Percentiles rank a stretch among this genome's conserved stretches.
Conservation (phyloP, 2,888 invertebrate genomes). For the Acronicta aceris region DNA sequence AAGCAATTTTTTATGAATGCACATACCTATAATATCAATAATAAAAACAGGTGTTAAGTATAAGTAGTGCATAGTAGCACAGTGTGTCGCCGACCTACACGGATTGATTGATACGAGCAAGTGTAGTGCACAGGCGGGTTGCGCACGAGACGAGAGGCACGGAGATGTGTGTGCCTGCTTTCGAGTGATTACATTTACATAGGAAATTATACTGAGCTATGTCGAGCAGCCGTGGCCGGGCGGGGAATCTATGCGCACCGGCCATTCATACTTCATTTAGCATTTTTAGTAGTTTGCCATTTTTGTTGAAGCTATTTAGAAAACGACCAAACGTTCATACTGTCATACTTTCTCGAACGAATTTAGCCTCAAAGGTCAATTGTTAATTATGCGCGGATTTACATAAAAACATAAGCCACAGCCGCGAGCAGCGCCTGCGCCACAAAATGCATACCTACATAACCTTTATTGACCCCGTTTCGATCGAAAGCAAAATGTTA, state of each 20-base stretch:
- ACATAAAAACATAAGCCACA: too few species aligned
- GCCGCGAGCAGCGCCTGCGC: too few species aligned
- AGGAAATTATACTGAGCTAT: slow-evolving; percentile 50
- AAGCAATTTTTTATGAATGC: too few species aligned
- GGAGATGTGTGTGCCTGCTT: slow-evolving; percentile 38
- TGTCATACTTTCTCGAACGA: neutral
- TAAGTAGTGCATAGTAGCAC: neutral
- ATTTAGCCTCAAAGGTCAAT: too few species aligned
- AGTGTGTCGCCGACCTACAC: slow-evolving; percentile 3
- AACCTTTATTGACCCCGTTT: too few species aligned
- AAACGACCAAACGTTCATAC: slow-evolving; percentile 3
- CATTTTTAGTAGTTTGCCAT: slow-evolving; percentile 16
- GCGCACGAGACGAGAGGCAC: slow-evolving; percentile 9
- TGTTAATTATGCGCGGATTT: too few species aligned
- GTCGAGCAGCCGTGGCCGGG: slow-evolving; percentile 23
- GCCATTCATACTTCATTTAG: slow-evolving; percentile 20
- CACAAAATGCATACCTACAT: too few species aligned
- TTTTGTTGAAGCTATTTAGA: slow-evolving; percentile 12
- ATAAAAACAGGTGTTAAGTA: too few species aligned
- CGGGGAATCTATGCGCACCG: slow-evolving; percentile 13
- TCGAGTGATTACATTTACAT: slow-evolving; percentile 55
- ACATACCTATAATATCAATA: too few species aligned
- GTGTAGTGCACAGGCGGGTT: neutral
- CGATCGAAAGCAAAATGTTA: too few species aligned
- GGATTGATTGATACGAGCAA: neutral